phyloP scores from a whole-genome alignment of 2,113 vertebrate species.

The Phainopepla nitens region DNA sequence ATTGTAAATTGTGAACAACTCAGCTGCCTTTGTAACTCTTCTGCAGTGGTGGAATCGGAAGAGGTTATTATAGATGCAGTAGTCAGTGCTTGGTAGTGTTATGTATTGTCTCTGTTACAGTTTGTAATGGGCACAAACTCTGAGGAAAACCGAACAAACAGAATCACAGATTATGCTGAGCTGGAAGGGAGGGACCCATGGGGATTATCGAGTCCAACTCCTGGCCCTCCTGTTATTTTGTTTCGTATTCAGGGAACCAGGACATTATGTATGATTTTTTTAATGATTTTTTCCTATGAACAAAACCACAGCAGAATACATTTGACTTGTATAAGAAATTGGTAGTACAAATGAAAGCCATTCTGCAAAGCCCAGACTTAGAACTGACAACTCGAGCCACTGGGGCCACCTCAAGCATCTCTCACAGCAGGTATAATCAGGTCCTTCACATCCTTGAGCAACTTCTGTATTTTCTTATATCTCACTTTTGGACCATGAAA shows the following conservation, averaged over 20 bases:
- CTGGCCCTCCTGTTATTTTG: neutral
- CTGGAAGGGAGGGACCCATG: too few relatives aligned
- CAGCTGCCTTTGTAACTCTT: neutral
- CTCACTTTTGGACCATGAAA: neutral
- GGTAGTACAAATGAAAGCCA: neutral
- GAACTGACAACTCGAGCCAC: neutral
- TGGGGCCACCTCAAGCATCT: neutral
- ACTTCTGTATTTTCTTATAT: neutral
- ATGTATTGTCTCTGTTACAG: neutral
- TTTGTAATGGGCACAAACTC: neutral
- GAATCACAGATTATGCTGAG: neutral
- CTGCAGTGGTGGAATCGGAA: neutral
- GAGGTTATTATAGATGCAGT: neutral
- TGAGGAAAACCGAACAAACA: neutral
- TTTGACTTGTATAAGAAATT: neutral
- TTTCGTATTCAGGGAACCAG: neutral
- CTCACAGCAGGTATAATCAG: neutral
- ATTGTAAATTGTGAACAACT: neutral
- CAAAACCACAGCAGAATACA: neutral
- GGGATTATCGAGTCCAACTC: fast-evolving
- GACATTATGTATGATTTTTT: neutral
- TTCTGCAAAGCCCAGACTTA: neutral
- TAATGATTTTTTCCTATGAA: neutral
- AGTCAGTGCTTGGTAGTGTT: neutral
- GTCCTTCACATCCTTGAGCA: neutral